Evolutionary conservation across 2,113 vertebrate species (phyloP), one percentile per base, ranked within the genome.

Genomic region (Rallus limicola): DNA sequence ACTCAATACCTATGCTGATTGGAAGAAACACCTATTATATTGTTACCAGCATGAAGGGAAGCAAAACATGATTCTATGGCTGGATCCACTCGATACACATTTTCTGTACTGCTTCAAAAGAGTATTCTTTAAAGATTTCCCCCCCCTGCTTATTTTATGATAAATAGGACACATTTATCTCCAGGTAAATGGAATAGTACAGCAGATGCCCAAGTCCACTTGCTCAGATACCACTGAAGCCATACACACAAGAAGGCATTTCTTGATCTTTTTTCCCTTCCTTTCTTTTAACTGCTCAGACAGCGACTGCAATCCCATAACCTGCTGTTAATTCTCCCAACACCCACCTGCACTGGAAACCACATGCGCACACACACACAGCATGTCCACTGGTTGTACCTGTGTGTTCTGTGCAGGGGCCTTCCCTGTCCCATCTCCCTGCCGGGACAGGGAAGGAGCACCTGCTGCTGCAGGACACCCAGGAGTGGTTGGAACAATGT

Each of bases 341-440:
- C 33, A 59, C 5, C 11, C 25, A 40, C 3, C n/a, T 4, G 2
- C 36, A 4, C 29, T 13, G 50, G 64, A 89, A 83, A 62, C 46
- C 36, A 25, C 0, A 1, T 2, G 8, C 26, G 7, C 25, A 53
- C 12, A 3, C 6, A 10, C 7, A 9, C 9, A 11, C 31, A 68
- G 65, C 16, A 17, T 5, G 11, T 24, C 80, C 34, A 13, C 1
- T 2, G 26, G 16, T 14, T 17, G 34, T 36, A 36, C 8, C 6
- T 5, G 1, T 5, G 19, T 5, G 11, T 4, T 23, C 48, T 1
- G 6, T 13, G 16, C 21, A 58, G 79, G 25, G 33, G 26, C 38
- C 19, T 53, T 28, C 10, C 34, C 65, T 9, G 24, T 25, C 9
- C 44, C 18, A 13, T 5, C 29, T 6, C 55, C 29, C 48, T 1